Evolutionary conservation across 2,797 vertebrate species (phyloP), one percentile per base, ranked within the genome.

Genomic region (Sebastes dallii): DNA sequence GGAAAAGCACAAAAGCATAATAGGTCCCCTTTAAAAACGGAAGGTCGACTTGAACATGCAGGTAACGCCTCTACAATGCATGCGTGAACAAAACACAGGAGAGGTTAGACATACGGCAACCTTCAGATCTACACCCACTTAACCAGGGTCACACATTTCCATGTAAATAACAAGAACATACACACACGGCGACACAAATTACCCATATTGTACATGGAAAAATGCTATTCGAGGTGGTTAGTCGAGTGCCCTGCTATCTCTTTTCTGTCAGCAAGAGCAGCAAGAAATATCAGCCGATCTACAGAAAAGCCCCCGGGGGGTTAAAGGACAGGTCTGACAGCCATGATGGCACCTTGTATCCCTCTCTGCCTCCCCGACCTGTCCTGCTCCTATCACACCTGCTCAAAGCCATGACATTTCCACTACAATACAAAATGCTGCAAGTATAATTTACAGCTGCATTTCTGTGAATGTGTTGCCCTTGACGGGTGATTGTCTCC

Each of bases 381-480:
- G 77, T 74, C 78, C 74, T 67, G 46, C 71, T 88, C 42, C 80
- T 25, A 68, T 72, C 81, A 77, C 14, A 36, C 58, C 50, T 72
- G 56, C 68, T 50, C 70, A 70, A 85, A 81, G 80, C 78, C n/a
- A 54, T 85, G 84, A 82, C 80, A 87, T 72, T 72, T 87, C 66
- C 50, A 65, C 66, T 70, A 65, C 5, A 55, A 60, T 25, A 27
- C 72, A 72, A 14, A 75, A 50, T 10, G 42, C 61, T 78, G 70
- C 58, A 36, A 75, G 59, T 70, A 24, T 60, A 56, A 78, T 60
- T 42, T 73, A 36, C 61, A 70, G 67, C 66, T 58, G 34, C 25
- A 12, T 80, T 72, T 82, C 67, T 80, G 27, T 55, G 2, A 81
- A 59, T 68, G 27, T 74, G 72, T 68, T 72, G 25, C 32, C 68